Evolutionary conservation across 1,140 invertebrate species (phyloP).

Genomic region (Drosophila virilis): DNA sequence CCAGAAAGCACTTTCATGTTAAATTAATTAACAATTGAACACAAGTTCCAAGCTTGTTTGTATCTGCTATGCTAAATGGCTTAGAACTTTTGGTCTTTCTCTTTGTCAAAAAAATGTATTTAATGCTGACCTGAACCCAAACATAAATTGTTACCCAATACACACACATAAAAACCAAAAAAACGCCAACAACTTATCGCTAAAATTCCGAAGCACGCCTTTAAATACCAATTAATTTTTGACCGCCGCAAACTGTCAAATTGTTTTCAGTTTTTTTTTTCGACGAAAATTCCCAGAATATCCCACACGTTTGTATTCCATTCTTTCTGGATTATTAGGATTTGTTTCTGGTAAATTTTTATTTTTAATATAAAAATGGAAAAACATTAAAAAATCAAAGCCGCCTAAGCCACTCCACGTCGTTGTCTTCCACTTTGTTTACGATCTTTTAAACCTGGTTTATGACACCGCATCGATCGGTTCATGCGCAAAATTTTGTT

Average conservation of each 20-base stretch:
- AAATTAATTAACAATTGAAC: slow-evolving; percentile 1
- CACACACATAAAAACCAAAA: slow-evolving; percentile 3
- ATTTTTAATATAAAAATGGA: slow-evolving; percentile 61
- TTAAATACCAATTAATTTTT: slow-evolving; percentile 78
- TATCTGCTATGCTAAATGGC: slow-evolving; percentile 11
- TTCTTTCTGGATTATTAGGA: slow-evolving; percentile 50
- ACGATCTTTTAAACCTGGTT: slow-evolving; percentile 74
- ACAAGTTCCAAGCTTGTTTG: slow-evolving; percentile 4
- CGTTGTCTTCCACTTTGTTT: slow-evolving; percentile 52
- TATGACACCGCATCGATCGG: slow-evolving; percentile 70
- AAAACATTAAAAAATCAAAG: slow-evolving; percentile 36
- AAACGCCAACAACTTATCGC: slow-evolving; percentile 15
- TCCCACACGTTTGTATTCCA: slow-evolving; percentile 26
- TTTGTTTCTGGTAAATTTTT: slow-evolving; percentile 23
- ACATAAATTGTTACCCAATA: slow-evolving; percentile 31
- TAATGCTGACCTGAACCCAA: slow-evolving; percentile 2
- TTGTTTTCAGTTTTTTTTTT: slow-evolving; percentile 13
- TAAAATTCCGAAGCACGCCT: slow-evolving; percentile 57
- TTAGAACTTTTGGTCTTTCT: neutral
- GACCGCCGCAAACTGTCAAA: slow-evolving; percentile 63
- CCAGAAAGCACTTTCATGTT: neutral
- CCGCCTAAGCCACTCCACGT: slow-evolving; percentile 22
- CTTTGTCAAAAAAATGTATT: neutral
- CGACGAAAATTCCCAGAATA: slow-evolving; percentile 62
- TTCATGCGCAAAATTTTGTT: slow-evolving; percentile 40